Evolutionary conservation across 2,797 vertebrate species (phyloP).

Genomic region (Phalloptychus januarius): DNA sequence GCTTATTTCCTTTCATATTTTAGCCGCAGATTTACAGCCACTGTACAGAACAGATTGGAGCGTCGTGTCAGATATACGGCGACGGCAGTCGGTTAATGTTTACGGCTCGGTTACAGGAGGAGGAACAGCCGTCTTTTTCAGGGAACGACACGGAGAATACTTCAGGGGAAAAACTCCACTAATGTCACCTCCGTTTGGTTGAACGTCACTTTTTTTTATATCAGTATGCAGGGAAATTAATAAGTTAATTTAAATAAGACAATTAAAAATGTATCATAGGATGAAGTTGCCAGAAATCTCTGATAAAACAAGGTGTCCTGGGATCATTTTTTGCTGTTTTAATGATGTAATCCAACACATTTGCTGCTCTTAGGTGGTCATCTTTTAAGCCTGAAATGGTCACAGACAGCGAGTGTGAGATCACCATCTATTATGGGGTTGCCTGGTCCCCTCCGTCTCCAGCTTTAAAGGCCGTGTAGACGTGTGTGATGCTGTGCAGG

Average conservation of each 20-base stretch:
- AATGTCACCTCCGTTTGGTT: not conserved
- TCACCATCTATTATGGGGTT: conserved; percentile 71
- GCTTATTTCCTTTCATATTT: conserved; percentile 45
- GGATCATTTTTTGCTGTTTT: conserved; percentile 4
- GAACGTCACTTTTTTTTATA: not conserved
- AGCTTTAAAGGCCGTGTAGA: conserved; percentile 56
- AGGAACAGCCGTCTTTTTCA: conserved; percentile 18
- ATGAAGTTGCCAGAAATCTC: not conserved
- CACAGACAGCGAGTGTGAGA: conserved; percentile 65
- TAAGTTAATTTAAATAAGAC: not conserved
- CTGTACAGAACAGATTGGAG: conserved; percentile 34
- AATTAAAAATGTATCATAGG: not conserved
- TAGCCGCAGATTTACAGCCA: conserved; percentile 64
- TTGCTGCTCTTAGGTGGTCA: conserved; percentile 58
- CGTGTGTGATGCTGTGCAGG: conserved; percentile 73
- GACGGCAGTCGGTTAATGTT: conserved; percentile 46
- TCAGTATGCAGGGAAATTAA: not conserved
- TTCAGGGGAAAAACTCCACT: conserved; percentile 6
- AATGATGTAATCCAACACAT: conserved; percentile 24
- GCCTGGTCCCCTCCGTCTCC: conserved; percentile 59
- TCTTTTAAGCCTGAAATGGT: conserved; percentile 62
- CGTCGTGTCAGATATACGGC: conserved; percentile 45
- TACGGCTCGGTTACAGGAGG: conserved; percentile 43
- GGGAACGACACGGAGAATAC: conserved; percentile 21
- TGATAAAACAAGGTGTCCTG: not conserved